Conservation (phyloP, 2,797 vertebrate genomes). For the Chloroceryle inda region DNA sequence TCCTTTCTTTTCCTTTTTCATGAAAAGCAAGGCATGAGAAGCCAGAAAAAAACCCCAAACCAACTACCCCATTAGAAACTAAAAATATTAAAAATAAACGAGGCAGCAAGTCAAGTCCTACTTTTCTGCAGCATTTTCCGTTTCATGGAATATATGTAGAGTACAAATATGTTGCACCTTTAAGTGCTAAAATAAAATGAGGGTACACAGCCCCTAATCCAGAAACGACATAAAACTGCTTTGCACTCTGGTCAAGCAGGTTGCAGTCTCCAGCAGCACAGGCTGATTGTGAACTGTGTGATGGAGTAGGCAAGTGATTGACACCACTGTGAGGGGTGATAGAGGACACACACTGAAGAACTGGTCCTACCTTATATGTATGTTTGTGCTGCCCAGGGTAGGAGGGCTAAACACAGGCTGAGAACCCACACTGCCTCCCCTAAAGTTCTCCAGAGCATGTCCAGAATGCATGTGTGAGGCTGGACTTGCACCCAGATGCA, state of each 20-base stretch:
- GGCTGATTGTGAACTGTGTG: neutral
- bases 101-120: neutral
- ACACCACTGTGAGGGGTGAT: neutral
- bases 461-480: accelerated
- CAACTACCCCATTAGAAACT: neutral
- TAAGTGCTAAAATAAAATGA: neutral
- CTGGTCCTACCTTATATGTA: neutral
- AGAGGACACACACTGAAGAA: neutral
- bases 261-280: neutral
- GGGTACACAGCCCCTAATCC: accelerated
- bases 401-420: neutral
- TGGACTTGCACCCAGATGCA: neutral
- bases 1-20: too few relatives aligned
- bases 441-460: accelerated
- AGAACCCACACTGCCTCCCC: neutral
- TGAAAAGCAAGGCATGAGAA: neutral
- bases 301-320: neutral
- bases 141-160: neutral
- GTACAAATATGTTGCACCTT: accelerated
- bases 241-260: neutral
- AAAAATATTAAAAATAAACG: neutral
- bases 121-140: neutral
- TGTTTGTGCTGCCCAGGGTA: accelerated
- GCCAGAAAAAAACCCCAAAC: neutral
- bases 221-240: accelerated